phyloP scores from a whole-genome alignment of 2,888 invertebrate genomes.

The Neoascia interrupta region DNA sequence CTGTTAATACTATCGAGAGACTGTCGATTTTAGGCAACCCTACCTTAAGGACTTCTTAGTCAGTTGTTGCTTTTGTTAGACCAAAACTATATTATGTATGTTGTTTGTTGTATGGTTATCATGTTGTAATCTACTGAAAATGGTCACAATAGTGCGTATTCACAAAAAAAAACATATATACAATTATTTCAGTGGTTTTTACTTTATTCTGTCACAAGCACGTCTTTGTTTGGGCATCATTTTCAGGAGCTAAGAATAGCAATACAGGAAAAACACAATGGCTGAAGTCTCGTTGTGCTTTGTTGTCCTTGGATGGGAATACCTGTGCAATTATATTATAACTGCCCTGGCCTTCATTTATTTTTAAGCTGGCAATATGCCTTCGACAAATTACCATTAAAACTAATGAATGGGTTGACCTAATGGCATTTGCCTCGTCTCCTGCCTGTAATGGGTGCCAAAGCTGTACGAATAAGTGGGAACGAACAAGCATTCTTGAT shows the following conservation, averaged over 20 bases:
- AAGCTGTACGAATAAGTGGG: conserved; percentile 19
- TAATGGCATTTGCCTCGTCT: conserved; percentile 50
- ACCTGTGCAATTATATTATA: conserved; percentile 38
- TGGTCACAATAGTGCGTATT: too few species aligned
- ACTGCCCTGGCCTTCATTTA: conserved; percentile 38
- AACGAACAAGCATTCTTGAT: conserved; percentile 30
- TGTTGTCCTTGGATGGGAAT: conserved; percentile 18
- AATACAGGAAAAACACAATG: conserved; percentile 22
- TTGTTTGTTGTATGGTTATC: too few species aligned
- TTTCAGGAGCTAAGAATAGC: conserved; percentile 15
- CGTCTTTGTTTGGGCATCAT: too few species aligned
- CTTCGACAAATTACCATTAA: conserved; percentile 64
- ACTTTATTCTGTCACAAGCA: too few species aligned
- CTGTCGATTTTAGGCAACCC: too few species aligned
- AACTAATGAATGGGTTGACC: conserved; percentile 60
- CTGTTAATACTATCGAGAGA: too few species aligned
- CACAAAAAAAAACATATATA: too few species aligned
- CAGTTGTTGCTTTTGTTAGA: too few species aligned
- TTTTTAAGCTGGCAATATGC: conserved; percentile 60
- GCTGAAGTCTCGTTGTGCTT: not conserved
- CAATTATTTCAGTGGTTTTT: too few species aligned
- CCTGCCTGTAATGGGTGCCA: conserved; percentile 31
- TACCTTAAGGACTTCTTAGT: too few species aligned
- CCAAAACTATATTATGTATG: too few species aligned
- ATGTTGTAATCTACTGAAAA: too few species aligned